These are phyloP conservation scores for Euzophera pinguis DNA, from an alignment of 2,888 invertebrate genomes.

Conservation along the genomic window DNA sequence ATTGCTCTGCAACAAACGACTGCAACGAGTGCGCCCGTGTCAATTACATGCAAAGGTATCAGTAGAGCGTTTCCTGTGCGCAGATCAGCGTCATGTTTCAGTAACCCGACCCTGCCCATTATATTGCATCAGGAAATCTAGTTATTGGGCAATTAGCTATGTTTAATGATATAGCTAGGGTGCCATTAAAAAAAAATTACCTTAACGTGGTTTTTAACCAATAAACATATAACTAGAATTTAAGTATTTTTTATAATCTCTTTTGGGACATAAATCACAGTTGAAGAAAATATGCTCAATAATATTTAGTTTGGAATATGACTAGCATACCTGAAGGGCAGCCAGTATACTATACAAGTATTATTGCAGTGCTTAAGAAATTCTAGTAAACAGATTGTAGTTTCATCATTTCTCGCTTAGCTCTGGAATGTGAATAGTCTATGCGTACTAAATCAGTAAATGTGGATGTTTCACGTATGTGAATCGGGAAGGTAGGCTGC, in stretches of 20 bases:
- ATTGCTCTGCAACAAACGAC: slow-evolving; percentile 36
- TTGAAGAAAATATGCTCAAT: too few relatives aligned
- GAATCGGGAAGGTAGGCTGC: too few relatives aligned
- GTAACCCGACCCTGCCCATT: slow-evolving; percentile 40
- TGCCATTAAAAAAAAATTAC: too few relatives aligned
- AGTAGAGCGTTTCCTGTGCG: slow-evolving; percentile 40
- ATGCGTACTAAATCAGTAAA: slow-evolving; percentile 18
- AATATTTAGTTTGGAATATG: too few relatives aligned
- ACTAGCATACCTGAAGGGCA: too few relatives aligned
- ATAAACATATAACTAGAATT: too few relatives aligned
- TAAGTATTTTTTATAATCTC: too few relatives aligned
- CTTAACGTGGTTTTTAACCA: too few relatives aligned
- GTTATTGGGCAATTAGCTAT: slow-evolving; percentile 15
- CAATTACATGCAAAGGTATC: slow-evolving; percentile 36
- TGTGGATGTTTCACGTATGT: background rate
- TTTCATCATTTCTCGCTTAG: slow-evolving; percentile 28
- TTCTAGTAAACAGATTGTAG: slow-evolving; percentile 14
- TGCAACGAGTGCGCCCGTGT: slow-evolving; percentile 34
- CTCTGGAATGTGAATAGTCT: slow-evolving; percentile 15
- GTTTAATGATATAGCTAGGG: too few relatives aligned
- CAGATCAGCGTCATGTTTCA: slow-evolving; percentile 33
- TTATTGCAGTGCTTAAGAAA: background rate
- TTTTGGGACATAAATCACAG: too few relatives aligned
- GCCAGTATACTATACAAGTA: too few relatives aligned
- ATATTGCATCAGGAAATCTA: slow-evolving; percentile 33